Conservation (phyloP, 1,140 invertebrate genomes). For the Holcopasites calliopsidis region DNA sequence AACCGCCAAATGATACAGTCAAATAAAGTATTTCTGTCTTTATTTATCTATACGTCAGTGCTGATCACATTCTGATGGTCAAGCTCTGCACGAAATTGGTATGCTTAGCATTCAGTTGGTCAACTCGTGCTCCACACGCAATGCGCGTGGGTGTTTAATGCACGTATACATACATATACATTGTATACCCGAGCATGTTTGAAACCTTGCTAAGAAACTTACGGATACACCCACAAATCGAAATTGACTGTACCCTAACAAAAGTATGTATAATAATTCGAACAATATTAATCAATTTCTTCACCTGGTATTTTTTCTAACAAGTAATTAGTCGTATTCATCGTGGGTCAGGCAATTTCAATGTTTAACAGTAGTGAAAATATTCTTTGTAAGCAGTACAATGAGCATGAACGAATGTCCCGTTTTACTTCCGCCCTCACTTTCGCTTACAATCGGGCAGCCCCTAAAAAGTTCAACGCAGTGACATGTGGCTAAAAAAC, state of each 20-base stretch:
- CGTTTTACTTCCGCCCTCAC: not conserved
- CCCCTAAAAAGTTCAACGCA: slow-evolving; percentile 19
- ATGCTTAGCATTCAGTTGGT: slow-evolving; percentile 10
- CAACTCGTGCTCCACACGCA: slow-evolving; percentile 8
- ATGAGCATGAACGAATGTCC: not conserved
- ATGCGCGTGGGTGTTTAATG: not conserved
- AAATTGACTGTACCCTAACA: not conserved
- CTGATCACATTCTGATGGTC: slow-evolving; percentile 8
- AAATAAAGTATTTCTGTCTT: not conserved
- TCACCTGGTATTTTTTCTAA: too few species aligned
- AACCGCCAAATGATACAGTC: too few species aligned
- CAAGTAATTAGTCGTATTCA: too few species aligned
- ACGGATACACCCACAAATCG: not conserved
- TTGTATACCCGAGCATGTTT: not conserved
- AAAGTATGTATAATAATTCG: too few species aligned
- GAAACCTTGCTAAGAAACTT: slow-evolving; percentile 19
- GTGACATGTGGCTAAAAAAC: slow-evolving; percentile 1
- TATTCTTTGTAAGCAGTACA: not conserved
- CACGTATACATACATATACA: not conserved
- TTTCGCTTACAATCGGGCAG: slow-evolving; percentile 1
- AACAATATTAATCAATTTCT: too few species aligned
- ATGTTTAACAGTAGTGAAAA: not conserved
- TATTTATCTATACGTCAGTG: not conserved
- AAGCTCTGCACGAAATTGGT: slow-evolving; percentile 6
- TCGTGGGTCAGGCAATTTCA: not conserved